These are phyloP conservation scores for Lymantria monacha DNA, from an alignment of 2,888 invertebrate genomes.

Conservation along the genomic window DNA sequence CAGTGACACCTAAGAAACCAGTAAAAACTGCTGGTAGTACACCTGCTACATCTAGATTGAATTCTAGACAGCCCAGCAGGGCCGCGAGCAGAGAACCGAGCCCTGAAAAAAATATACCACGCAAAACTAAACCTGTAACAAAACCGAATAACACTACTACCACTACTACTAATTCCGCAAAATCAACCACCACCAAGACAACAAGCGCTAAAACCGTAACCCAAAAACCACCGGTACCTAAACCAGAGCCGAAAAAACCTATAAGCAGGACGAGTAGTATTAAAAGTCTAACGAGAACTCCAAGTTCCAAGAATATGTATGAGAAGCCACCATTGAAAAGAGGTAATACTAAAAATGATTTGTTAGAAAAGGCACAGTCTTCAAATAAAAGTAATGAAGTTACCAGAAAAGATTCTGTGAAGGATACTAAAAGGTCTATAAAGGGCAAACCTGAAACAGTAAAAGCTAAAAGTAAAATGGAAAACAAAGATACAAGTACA, in stretches of 20 bases:
- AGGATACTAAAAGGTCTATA: constrained; percentile 21
- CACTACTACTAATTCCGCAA: constrained; percentile 18
- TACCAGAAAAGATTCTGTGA: constrained; percentile 43
- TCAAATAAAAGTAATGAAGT: constrained; percentile 59
- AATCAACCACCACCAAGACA: constrained; percentile 50
- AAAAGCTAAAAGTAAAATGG: constrained; percentile 32
- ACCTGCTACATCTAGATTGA: constrained; percentile 67
- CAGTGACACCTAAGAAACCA: constrained; percentile 50
- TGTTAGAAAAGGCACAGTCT: constrained; percentile 56
- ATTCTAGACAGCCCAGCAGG: constrained; percentile 71
- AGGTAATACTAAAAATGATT: constrained; percentile 58
- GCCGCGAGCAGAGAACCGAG: constrained; percentile 65
- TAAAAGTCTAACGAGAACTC: constrained; percentile 65
- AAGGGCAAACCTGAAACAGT: constrained; percentile 25
- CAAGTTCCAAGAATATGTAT: constrained; percentile 65
- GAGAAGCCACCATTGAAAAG: constrained; percentile 66
- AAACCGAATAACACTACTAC: constrained; percentile 13
- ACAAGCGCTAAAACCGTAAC: constrained; percentile 50
- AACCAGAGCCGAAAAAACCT: constrained; percentile 62
- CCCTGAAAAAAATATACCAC: constrained; percentile 56
- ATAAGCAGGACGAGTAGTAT: constrained; percentile 68
- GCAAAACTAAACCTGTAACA: constrained; percentile 44
- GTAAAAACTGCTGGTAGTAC: constrained; percentile 62
- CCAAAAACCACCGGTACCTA: constrained; percentile 53
- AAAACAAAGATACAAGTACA: constrained; percentile 34